Base-by-base conservation (phyloP, 2,888 invertebrate genomes). In the Athalia cordata region DNA sequence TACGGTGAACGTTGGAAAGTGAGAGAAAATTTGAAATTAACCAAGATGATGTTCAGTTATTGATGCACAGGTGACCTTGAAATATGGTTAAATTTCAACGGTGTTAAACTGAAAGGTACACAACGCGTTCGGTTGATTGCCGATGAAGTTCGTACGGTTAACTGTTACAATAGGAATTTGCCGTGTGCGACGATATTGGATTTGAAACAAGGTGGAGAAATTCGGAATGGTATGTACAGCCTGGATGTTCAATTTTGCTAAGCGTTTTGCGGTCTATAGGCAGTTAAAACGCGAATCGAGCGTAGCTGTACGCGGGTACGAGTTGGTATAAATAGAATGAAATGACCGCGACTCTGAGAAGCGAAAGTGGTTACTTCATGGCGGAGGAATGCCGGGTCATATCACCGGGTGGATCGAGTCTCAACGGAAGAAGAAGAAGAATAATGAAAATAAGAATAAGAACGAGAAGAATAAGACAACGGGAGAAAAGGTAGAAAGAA, bases 321-420 rank as follows among this genome's bases (percentile, higher is more conserved):
- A 43, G 52, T 9, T 47, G 64, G 13, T 52, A 74, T 57, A 64
- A 78, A 62, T 65, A 57, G 72, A 52, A 72, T 15, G 15, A 13
- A 62, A 13, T 55, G 62, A 72, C 55, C 57, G 52, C 52, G 13
- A 9, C 55, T 72, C 72, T 4, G 61, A 55, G 70, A 11, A 52
- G 72, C 55, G 70, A 70, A 78, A 72, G 78, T 78, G 72, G 62
- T 78, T 72, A 78, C 64, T 64, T 78, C 72, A 57, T 55, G 70
- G 55, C 6, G 50, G 4, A 74, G 64, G 62, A 70, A 70, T 78
- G 49, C 29, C 78, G 62, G 15, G 57, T 78, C 45, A 72, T 72
- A 59, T 68, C n/a, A 29, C 29, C 29, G 29, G 29, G 29, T 29
- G 29, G 29, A 29, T 29, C 29, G 29, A 29, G 29, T 29, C 29